Base-by-base conservation (phyloP, 2,797 vertebrate genomes). In the Cryptoblepharus egeriae region DNA sequence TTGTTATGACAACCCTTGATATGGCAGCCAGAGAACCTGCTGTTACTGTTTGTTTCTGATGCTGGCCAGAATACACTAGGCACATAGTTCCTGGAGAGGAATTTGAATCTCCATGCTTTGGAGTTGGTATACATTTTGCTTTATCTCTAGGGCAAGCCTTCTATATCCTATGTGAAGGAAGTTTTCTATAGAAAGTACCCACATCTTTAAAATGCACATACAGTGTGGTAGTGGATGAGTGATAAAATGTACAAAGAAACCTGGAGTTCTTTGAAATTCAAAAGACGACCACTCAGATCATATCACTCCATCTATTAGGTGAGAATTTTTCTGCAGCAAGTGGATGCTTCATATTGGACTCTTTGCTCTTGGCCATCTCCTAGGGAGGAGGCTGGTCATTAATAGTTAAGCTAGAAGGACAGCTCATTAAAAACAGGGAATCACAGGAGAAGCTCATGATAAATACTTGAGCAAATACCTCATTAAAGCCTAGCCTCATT, bases 381-480 rank as follows among this genome's bases (percentile, higher is more conserved):
- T 75, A 81, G 79, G 83, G 65, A 80, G 39, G 55, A 82, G 61
- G 2, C 37, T 45, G 49, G 45, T 37, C 49, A 57, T 77, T 65
- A 52, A 69, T 55, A 72, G 61, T 65, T 8, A 55, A 73, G 79
- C 55, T n/a, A 75, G 72, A 65, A 74, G 30, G 20, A 49, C 71
- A 63, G 52, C 80, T 81, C 65, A 88, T 81, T 80, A 79, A 75
- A 65, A 67, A 75, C 49, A 64, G n/a, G 71, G 73, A 70, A 30
- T 65, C 37, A 57, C 63, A 73, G 55, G 0, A 64, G 85, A 77
- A 87, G 81, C 45, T 83, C 73, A 89, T 89, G 84, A 84, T 11
- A 3, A 42, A 64, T 58, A 39, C 61, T 80, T 63, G 76, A 73
- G 77, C 76, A 89, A 85, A 86, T 7, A 72, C 72, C 83, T 85